Conservation (phyloP, 92 coral and sea anemone species). For the Porites rus region DNA sequence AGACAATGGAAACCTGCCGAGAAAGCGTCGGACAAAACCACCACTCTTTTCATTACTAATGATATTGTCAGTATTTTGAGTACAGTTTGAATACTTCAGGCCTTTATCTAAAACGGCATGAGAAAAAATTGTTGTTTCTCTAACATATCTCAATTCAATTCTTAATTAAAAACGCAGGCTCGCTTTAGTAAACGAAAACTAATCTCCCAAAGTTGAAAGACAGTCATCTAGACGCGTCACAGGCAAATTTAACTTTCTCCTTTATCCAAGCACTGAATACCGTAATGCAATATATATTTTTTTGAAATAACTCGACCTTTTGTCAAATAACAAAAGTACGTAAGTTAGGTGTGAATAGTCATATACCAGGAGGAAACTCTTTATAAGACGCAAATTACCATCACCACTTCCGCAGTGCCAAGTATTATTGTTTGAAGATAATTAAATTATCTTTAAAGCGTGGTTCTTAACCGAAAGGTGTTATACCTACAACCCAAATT, state of each 20-base stretch:
- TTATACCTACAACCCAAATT: slow-evolving; percentile 14
- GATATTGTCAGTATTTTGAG: background rate
- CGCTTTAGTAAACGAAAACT: background rate
- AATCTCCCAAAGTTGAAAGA: background rate
- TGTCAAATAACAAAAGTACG: slow-evolving; percentile 7
- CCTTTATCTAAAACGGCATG: background rate
- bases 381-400: slow-evolving; percentile 32
- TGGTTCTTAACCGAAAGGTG: slow-evolving; percentile 27
- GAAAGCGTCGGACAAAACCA: background rate
- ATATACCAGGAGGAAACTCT: slow-evolving; percentile 1
- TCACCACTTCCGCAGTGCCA: slow-evolving; percentile 14
- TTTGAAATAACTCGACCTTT: background rate
- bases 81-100: background rate
- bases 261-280: background rate
- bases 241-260: background rate
- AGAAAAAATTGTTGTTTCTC: background rate
- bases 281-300: background rate
- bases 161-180: background rate
- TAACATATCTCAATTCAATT: background rate
- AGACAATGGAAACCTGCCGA: background rate
- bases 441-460: slow-evolving; percentile 18
- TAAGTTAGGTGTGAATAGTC: slow-evolving; percentile 23
- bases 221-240: background rate
- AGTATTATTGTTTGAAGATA: slow-evolving; percentile 9
- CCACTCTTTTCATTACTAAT: background rate